Percentiles rank a stretch among this genome's conserved stretches.
These are phyloP conservation scores for Oreamnos americanus DNA, from an alignment of 2,113 vertebrate species.

Conservation along the genomic window DNA sequence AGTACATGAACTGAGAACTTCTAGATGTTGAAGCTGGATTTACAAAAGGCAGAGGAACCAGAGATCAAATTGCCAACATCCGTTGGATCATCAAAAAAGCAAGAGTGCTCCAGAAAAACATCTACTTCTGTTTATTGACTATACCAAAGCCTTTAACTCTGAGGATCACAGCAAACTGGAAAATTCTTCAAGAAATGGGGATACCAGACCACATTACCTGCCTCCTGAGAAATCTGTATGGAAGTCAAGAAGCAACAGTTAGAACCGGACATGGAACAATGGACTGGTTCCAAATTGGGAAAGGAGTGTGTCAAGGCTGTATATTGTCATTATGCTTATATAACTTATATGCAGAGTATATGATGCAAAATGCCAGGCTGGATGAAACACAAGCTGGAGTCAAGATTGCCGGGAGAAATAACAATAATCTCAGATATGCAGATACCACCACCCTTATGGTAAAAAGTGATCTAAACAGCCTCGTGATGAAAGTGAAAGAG, in stretches of 20 bases:
- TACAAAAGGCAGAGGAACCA: background rate
- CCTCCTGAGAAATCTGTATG: background rate
- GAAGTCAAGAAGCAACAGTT: background rate
- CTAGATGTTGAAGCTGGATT: background rate
- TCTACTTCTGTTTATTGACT: background rate
- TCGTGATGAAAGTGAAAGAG: background rate
- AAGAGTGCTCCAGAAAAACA: background rate
- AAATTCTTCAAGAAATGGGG: background rate
- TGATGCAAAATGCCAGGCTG: accelerated
- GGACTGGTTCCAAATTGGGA: background rate
- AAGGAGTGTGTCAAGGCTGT: background rate
- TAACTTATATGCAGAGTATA: background rate
- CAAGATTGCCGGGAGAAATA: background rate
- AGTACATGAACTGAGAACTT: background rate
- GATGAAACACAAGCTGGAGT: background rate
- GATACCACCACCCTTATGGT: background rate
- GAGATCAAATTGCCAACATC: background rate
- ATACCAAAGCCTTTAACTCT: background rate
- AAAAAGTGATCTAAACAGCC: background rate
- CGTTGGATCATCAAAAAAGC: background rate
- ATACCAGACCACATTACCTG: background rate
- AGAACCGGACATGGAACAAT: background rate
- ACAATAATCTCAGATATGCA: background rate
- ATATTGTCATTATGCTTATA: background rate
- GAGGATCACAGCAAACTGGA: background rate